Evolutionary conservation across 2,797 vertebrate genomes (phyloP), one percentile per base, ranked within the genome.

Genomic region (Crypturellus tataupa): DNA sequence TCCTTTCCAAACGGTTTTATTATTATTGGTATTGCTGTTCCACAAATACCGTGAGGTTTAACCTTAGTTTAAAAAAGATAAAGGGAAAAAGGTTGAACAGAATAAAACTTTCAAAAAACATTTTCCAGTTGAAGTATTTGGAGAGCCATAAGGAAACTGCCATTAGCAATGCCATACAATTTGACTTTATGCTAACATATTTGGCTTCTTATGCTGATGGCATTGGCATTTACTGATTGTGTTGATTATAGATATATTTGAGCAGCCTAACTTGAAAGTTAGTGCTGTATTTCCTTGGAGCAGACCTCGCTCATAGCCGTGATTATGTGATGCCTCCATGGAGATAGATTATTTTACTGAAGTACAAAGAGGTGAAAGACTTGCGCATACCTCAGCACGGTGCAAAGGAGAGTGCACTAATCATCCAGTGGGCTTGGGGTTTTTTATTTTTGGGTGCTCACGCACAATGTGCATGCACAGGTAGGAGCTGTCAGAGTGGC

Each of bases 91-190:
- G 71, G 59, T 17, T 33, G 7, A 51, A 60, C 71, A n/a, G 4
- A 49, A 53, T 27, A 53, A 46, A 71, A 15, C 1, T n/a, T 73
- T 62, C 10, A n/a, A 80, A 40, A 0, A 1, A 4, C 1, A 7
- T 13, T 15, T 73, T 79, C 51, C 59, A 60, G 35, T 77, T 68
- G 53, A 51, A 69, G 14, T 18, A 6, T 62, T 69, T 72, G n/a
- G 14, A 12, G 76, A 25, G 19, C 44, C 33, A 53, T 69, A 84
- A 85, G 40, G 27, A 76, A 59, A 44, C 27, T 64, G 33, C 8
- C 15, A 14, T 53, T 79, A 42, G 8, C 16, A 24, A 14, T 3
- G 10, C 16, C 40, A 18, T 51, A 25, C 24, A 24, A 17, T 44
- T 46, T 47, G 39, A 37, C 12, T 53, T 3, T 6, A 8, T 9